Base-by-base conservation (phyloP, 2,888 invertebrate species). In the Zeuzera pyrina region DNA sequence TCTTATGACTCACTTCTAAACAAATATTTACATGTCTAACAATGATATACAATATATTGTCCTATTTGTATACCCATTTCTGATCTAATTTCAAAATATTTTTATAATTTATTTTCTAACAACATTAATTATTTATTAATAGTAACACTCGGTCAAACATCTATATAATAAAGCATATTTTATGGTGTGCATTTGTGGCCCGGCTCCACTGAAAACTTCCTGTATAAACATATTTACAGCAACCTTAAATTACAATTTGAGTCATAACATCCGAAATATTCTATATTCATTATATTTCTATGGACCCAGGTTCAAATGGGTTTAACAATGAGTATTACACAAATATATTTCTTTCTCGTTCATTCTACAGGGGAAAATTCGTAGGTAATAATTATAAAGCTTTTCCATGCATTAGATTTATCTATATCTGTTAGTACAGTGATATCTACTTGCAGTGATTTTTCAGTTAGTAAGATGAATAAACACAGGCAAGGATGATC, bases 401-500 rank as follows among this genome's bases (percentile, higher is more conserved):
- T 63, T 68, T 59, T 64, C 62, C 79, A 79, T 81, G 79, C 79
- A 78, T 49, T 48, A 51, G 43, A 41, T 49, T 47, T 52, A 47
- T 52, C 55, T 55, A n/a, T n/a, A 57, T 57, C 49, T 51, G 74
- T 79, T 79, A 77, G 77, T 72, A 55, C 59, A 46, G 54, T 74
- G 72, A 52, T 49, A 55, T 64, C 72, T 76, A 76, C 60, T 70
- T 65, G 78, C 74, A 58, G 70, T 73, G 71, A 60, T 62, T 61
- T 61, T 53, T 46, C 50, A 64, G 81, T 83, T 83, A 84, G 81
- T 81, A 71, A 51, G 53, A 77, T 81, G 77, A 76, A 79, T 76
- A 77, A 79, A 83, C 83, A 78, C 84, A 85, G 84, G 84, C 84
- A 85, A 85, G 84, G 84, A 85, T 84, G 83, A 84, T 77, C 77